Percentiles rank a stretch among this genome's conserved stretches.
These are phyloP conservation scores for Agrenia bidenticulata DNA, from an alignment of 2,888 invertebrate species.

Conservation along the genomic window DNA sequence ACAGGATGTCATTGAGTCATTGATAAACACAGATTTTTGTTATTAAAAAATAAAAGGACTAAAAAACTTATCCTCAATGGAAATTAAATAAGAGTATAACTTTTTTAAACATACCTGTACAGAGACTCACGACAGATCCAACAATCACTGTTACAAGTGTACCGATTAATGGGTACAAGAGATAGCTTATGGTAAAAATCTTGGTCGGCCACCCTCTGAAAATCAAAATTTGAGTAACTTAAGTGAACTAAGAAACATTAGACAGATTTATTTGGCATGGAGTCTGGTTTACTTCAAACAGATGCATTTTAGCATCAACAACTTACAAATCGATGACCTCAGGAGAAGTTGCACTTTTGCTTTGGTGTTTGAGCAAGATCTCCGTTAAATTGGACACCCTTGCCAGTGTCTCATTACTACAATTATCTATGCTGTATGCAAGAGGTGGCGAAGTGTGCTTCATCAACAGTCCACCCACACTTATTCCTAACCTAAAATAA, in stretches of 20 bases:
- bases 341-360: not conserved
- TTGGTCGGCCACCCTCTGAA: slow-evolving; percentile 40
- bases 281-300: no score
- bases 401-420: slow-evolving; percentile 38
- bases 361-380: not conserved
- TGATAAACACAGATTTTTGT: not conserved
- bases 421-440: slow-evolving; percentile 46
- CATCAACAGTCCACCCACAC: slow-evolving; percentile 46
- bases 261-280: no score
- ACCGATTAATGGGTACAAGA: slow-evolving; percentile 42
- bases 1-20: not conserved
- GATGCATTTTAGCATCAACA: not conserved
- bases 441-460: slow-evolving; percentile 40
- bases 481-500: slow-evolving; percentile 42
- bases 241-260: no score
- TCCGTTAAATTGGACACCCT: slow-evolving; percentile 36
- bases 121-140: slow-evolving; percentile 34
- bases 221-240: slow-evolving; percentile 14
- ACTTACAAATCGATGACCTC: not conserved
- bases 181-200: slow-evolving; percentile 39
- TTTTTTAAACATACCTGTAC: slow-evolving; percentile 27
- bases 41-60: not conserved
- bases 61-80: no score
- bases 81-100: no score
- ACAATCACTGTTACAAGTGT: slow-evolving; percentile 30